Evolutionary conservation across 2,888 invertebrate species (phyloP), one percentile per base, ranked within the genome.

Genomic region (Scelioninae gen. 1): DNA sequence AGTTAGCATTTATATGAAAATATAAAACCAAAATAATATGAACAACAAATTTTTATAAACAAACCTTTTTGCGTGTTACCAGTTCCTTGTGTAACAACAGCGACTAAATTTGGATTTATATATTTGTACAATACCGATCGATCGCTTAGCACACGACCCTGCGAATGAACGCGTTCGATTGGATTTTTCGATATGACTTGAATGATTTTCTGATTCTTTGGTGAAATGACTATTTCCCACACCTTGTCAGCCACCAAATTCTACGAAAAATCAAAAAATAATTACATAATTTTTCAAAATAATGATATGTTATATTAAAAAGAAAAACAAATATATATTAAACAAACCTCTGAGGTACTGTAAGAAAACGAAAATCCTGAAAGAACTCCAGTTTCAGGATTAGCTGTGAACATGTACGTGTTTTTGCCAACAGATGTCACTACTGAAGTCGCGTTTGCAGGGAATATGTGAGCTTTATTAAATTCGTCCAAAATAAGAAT

Each of bases 101-200:
- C 97, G 83, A 98, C 95, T 85, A 99, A 94, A 93, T 99, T 99
- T 32, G 99, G 99, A 94, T 99, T 99, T 86, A 97, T 95, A 93
- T 99, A 99, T 93, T 99, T 99, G 94, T 99, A 99, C 43, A 99
- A 95, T 68, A 99, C 99, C 87, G 97, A 97, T 83, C 99, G 95
- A 93, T 99, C 99, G 40, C 96, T 96, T 85, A 99, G 93, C 62
- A 99, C 99, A 85, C 98, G 95, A 29, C 99, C 99, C 91, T 98
- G 98, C 0, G 98, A 98, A 93, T 99, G 98, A 13, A 98, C 97
- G 80, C 95, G 94, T 93, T 97, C 97, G 85, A 93, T 93, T 8
- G 94, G 93, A 88, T 95, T 94, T 89, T 96, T 95, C 34, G 94
- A 93, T 66, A 94, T 95, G 7, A 95, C 93, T 1, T 94, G 93